These are phyloP conservation scores for Pectinophora gossypiella DNA, from an alignment of 1,140 invertebrate species.

Conservation along the genomic window DNA sequence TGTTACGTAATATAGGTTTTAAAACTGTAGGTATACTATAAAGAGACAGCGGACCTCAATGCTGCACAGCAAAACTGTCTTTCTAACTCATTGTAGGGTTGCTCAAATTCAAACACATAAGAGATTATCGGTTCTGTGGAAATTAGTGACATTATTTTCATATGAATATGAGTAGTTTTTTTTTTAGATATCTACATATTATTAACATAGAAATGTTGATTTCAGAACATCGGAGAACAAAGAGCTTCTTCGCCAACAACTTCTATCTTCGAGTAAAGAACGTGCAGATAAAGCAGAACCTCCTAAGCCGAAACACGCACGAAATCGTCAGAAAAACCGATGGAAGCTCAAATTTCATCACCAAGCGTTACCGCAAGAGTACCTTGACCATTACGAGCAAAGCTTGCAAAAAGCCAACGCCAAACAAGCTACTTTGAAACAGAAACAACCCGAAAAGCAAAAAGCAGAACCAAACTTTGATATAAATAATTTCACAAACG, in stretches of 20 bases:
- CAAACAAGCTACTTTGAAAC: slow-evolving; percentile 29
- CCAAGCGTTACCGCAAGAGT: slow-evolving; percentile 86
- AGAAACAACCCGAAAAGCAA: slow-evolving; percentile 48
- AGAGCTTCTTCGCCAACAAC: slow-evolving; percentile 55
- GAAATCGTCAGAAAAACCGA: slow-evolving; percentile 79
- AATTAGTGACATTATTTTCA: no score
- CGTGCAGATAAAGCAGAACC: slow-evolving; percentile 39
- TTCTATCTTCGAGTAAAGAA: slow-evolving; percentile 55
- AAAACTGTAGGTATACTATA: no score
- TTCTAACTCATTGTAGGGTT: no score
- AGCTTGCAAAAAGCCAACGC: slow-evolving; percentile 75
- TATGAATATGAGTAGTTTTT: no score
- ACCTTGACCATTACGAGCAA: slow-evolving; percentile 86
- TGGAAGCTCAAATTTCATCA: slow-evolving; percentile 90
- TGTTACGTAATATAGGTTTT: no score
- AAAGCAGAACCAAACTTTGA: slow-evolving; percentile 47
- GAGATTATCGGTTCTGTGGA: no score
- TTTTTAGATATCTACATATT: no score
- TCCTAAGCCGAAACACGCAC: slow-evolving; percentile 42
- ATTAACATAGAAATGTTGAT: no score
- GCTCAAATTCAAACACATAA: no score
- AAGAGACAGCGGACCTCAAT: no score
- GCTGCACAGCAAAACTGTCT: no score
- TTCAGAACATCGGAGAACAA: slow-evolving; percentile 61
- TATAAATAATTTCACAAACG: slow-evolving; percentile 64